Conservation (phyloP, 2,888 invertebrate species). For the Hemicrepidius hirtus region DNA sequence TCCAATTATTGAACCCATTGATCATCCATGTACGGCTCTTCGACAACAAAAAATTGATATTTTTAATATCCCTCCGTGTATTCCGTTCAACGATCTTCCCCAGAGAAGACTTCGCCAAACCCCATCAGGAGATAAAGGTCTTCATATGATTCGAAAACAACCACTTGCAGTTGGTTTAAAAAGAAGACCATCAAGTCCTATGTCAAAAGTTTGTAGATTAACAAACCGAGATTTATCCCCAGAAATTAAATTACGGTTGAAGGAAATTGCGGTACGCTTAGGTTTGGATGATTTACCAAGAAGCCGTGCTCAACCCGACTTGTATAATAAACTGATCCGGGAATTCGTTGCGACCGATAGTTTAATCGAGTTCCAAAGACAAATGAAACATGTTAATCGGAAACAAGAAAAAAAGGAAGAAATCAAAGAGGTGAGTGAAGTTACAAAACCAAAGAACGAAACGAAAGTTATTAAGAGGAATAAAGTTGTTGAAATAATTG, state of each 20-base stretch:
- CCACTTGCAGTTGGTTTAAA: background rate
- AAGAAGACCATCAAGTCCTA: background rate
- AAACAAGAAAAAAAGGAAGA: too few relatives aligned
- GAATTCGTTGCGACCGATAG: constrained; percentile 39
- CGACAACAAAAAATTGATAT: constrained; percentile 19
- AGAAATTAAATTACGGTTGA: background rate
- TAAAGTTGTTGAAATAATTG: constrained; percentile 18
- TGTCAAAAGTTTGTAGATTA: background rate
- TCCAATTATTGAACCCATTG: background rate
- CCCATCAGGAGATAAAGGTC: background rate
- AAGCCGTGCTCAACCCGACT: constrained; percentile 17
- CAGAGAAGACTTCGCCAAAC: background rate
- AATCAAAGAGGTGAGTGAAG: too few relatives aligned
- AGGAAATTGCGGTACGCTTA: background rate
- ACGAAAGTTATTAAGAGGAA: background rate
- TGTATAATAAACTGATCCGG: constrained; percentile 26
- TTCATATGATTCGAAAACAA: background rate
- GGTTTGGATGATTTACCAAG: constrained; percentile 11
- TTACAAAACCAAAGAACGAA: background rate
- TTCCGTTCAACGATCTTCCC: background rate
- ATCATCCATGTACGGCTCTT: constrained; percentile 16
- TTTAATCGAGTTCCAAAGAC: constrained; percentile 35
- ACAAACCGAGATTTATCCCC: background rate
- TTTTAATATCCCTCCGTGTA: constrained; percentile 17
- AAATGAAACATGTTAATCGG: constrained; percentile 19